phyloP scores from a whole-genome alignment of 2,797 vertebrate genomes.

The Phataginus tricuspis region DNA sequence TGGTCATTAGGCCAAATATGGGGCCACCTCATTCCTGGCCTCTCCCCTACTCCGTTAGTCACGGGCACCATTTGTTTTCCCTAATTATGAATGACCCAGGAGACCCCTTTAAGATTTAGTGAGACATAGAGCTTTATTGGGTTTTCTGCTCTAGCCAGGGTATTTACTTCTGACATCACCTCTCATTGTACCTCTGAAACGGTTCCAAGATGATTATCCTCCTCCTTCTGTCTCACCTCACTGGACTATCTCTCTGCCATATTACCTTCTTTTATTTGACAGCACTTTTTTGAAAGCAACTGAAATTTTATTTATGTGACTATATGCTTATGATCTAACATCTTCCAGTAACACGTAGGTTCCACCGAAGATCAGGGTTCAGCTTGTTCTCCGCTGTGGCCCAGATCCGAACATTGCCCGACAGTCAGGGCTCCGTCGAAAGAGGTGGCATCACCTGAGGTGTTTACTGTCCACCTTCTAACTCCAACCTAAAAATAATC shows the following conservation, averaged over 20 bases:
- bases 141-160: neutral
- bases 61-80: neutral
- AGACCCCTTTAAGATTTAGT: neutral
- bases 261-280: neutral
- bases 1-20: neutral
- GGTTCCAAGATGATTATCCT: neutral
- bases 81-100: neutral
- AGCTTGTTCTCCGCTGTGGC: neutral
- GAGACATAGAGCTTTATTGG: neutral
- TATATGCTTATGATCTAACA: neutral
- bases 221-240: neutral
- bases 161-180: neutral
- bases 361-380: neutral
- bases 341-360: neutral
- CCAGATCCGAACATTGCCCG: neutral
- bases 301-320: neutral
- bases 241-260: neutral
- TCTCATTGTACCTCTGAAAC: neutral
- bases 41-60: neutral
- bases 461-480: neutral
- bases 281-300: neutral
- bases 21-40: neutral
- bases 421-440: neutral
- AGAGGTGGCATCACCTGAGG: neutral
- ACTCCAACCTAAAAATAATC: neutral